phyloP scores from a whole-genome alignment of 2,888 invertebrate species.

The Rhopalosiphum nymphaeae region DNA sequence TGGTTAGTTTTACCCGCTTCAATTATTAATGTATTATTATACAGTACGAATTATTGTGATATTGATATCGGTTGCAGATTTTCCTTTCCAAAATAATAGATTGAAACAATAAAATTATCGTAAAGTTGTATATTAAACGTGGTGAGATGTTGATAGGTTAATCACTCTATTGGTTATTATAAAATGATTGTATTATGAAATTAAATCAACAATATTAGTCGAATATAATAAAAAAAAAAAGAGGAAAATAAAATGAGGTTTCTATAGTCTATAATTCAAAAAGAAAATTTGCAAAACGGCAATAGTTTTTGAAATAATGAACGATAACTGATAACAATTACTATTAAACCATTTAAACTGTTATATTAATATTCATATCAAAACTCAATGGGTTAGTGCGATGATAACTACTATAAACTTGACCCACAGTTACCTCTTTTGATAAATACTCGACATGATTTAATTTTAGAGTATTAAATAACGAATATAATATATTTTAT shows the following conservation, averaged over 20 bases:
- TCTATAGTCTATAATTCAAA: background rate
- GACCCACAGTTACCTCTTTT: too few species aligned
- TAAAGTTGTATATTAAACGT: background rate
- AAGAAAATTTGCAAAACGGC: background rate
- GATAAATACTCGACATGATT: too few species aligned
- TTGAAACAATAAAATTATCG: background rate
- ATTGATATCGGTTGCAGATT: background rate
- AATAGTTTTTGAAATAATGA: background rate
- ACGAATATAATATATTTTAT: too few species aligned
- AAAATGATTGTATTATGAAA: background rate
- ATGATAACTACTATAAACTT: background rate
- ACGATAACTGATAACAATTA: background rate
- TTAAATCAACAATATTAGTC: background rate
- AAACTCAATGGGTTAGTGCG: background rate
- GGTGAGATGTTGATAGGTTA: background rate
- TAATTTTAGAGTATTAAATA: too few species aligned
- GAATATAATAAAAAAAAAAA: background rate
- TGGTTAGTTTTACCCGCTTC: background rate
- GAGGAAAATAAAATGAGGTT: background rate
- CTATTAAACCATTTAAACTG: background rate
- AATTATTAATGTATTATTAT: background rate
- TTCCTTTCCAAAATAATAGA: too few species aligned
- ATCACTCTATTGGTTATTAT: background rate
- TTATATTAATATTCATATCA: background rate
- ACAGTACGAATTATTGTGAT: background rate